Base-by-base conservation (phyloP, 2,113 vertebrate species). In the Connochaetes taurinus region DNA sequence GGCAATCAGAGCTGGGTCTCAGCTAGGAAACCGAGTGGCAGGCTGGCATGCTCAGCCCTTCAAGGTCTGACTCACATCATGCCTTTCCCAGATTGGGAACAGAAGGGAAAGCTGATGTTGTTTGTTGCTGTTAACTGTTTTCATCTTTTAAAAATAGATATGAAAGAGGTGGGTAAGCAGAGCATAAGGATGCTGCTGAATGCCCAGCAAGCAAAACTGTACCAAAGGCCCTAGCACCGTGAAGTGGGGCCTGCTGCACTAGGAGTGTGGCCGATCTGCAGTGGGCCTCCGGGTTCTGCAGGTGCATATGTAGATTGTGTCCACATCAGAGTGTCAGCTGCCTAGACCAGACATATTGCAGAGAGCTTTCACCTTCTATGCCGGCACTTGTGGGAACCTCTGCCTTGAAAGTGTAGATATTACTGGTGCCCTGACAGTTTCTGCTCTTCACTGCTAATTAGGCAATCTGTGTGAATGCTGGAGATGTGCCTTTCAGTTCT, bases 361-460 rank as follows among this genome's bases (percentile, higher is more conserved):
- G 84, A 64, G 88, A 67, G 33, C 86, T 97, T 88, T 78, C 55
- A 57, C 7, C 96, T 93, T 93, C 40, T 23, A 2, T 93, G 12
- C 94, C 2, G 15, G 76, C 52, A 93, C 60, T 13, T 97, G 62
- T 33, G 84, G n/a, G 84, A 87, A 92, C 17, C 60, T 87, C 40
- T 74, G 25, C 71, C 43, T 93, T 91, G 76, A 83, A 96, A 80
- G 71, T 76, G 55, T 8, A 74, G 55, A n/a, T 98, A 84, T 80
- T 83, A 91, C 67, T 62, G 58, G 27, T 89, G 27, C 67, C 81
- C 55, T 95, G 12, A 88, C n/a, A 88, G 82, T 85, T 95, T 85
- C 55, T 71, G 82, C 25, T 95, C 40, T 97, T 95, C 93, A 94
- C 80, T 95, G 95, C 83, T 84, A 95, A 91, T 97, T 97, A 83